A percentile compares a stretch with the other conserved stretches of the same genome.
Evolutionary conservation across 2,797 vertebrate species (phyloP).

Genomic region (Xenopus petersii): DNA sequence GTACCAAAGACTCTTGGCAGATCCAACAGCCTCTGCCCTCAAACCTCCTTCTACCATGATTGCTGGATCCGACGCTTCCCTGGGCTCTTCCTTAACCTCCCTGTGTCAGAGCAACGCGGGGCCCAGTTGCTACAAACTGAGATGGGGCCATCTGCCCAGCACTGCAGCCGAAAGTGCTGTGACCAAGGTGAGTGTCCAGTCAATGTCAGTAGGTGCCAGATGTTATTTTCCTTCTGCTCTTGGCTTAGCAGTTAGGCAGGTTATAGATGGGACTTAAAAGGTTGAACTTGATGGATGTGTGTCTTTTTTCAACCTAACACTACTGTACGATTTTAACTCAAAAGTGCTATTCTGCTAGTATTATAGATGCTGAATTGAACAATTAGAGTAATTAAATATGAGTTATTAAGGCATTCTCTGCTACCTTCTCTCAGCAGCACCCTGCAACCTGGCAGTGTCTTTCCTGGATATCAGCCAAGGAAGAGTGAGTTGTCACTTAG

Average conservation of each 20-base stretch:
- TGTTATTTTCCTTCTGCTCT: too few species aligned
- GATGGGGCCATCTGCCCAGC: constrained; percentile 73
- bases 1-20: constrained; percentile 59
- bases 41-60: constrained; percentile 79
- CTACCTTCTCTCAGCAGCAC: constrained; percentile 65
- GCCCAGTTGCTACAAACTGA: constrained; percentile 77
- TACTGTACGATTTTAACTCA: too few species aligned
- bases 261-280: too few species aligned
- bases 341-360: too few species aligned
- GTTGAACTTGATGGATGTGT: too few species aligned
- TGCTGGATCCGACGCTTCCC: constrained; percentile 93
- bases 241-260: too few species aligned
- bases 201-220: too few species aligned
- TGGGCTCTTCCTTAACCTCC: constrained; percentile 76
- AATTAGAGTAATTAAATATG: too few species aligned
- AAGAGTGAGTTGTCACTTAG: constrained; percentile 81
- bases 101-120: constrained; percentile 79
- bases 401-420: background rate
- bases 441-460: constrained; percentile 92
- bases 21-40: constrained; percentile 73
- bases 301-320: too few species aligned
- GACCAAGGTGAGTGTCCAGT: constrained; percentile 55
- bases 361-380: too few species aligned
- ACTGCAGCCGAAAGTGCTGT: constrained; percentile 86
- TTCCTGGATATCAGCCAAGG: constrained; percentile 72